Evolutionary conservation across 2,888 invertebrate species (phyloP).

Genomic region (Dasypogon diadema): DNA sequence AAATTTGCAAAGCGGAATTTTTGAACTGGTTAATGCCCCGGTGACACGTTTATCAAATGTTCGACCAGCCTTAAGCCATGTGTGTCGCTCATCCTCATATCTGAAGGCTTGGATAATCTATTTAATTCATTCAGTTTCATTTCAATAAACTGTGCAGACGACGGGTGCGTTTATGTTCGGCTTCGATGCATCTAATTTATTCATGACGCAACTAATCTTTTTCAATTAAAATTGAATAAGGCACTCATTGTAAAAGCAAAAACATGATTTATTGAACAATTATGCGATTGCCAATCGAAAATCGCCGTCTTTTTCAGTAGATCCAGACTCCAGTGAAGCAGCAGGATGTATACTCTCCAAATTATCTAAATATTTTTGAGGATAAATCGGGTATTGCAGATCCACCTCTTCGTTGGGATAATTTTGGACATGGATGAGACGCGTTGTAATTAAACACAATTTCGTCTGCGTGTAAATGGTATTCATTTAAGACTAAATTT

Average conservation of each 20-base stretch:
- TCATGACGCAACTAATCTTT: constrained; percentile 16
- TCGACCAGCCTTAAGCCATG: no score
- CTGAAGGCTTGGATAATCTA: neutral
- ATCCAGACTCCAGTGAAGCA: neutral
- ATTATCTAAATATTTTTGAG: neutral
- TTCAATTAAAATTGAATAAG: constrained; percentile 1
- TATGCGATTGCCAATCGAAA: neutral
- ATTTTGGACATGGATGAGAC: constrained; percentile 14
- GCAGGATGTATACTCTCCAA: neutral
- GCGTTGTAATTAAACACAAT: constrained; percentile 31
- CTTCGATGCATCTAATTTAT: constrained; percentile 1
- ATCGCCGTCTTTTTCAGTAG: neutral
- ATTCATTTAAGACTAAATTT: constrained; percentile 28
- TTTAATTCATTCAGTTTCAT: neutral
- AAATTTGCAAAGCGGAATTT: no score
- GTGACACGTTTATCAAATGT: no score
- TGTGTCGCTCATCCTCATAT: no score
- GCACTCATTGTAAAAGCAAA: neutral
- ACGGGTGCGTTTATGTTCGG: neutral
- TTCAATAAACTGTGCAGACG: neutral
- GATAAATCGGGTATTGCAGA: neutral
- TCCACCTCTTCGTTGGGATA: neutral
- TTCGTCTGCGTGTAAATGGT: constrained; percentile 35
- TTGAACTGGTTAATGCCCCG: no score
- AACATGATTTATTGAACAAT: neutral